phyloP scores from a whole-genome alignment of 2,113 vertebrate genomes.

The Zeus faber region DNA sequence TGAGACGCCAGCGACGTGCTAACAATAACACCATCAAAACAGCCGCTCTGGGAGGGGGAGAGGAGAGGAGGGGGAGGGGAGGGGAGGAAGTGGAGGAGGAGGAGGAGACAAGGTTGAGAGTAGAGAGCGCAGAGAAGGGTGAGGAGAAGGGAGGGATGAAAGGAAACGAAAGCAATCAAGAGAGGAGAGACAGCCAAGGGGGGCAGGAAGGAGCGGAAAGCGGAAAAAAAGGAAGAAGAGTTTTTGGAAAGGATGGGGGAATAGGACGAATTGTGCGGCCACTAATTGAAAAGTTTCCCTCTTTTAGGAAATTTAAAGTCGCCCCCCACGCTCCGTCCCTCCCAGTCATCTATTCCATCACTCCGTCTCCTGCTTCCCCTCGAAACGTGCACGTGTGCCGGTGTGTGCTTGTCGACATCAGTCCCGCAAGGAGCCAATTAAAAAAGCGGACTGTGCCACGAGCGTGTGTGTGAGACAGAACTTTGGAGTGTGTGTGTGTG shows the following conservation, averaged over 20 bases:
- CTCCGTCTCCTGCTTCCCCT: constrained; percentile 45
- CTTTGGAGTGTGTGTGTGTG: constrained; percentile 21
- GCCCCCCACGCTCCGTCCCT: constrained; percentile 33
- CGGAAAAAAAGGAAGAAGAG: neutral
- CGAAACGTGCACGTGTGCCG: constrained; percentile 27
- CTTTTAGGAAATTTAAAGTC: constrained; percentile 25
- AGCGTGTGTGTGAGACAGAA: constrained; percentile 50
- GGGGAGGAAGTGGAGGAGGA: neutral
- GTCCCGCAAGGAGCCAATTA: constrained; percentile 76
- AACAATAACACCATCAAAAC: constrained; percentile 63
- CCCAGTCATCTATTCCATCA: constrained; percentile 65
- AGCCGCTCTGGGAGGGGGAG: constrained; percentile 51
- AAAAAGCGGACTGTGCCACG: constrained; percentile 67
- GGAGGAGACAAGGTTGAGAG: constrained; percentile 3
- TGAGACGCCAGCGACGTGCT: constrained; percentile 39
- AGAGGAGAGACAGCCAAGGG: neutral
- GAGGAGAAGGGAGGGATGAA: constrained; percentile 19
- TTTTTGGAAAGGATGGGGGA: constrained; percentile 14
- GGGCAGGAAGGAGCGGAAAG: too few relatives aligned
- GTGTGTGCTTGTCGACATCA: constrained; percentile 37
- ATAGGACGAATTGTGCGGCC: too few relatives aligned
- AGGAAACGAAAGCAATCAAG: neutral
- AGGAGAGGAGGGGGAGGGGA: neutral
- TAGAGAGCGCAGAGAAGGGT: constrained; percentile 20
- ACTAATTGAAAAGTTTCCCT: constrained; percentile 53